phyloP scores from a whole-genome alignment of 2,113 vertebrate genomes.

The Brienomyrus brachyistius region DNA sequence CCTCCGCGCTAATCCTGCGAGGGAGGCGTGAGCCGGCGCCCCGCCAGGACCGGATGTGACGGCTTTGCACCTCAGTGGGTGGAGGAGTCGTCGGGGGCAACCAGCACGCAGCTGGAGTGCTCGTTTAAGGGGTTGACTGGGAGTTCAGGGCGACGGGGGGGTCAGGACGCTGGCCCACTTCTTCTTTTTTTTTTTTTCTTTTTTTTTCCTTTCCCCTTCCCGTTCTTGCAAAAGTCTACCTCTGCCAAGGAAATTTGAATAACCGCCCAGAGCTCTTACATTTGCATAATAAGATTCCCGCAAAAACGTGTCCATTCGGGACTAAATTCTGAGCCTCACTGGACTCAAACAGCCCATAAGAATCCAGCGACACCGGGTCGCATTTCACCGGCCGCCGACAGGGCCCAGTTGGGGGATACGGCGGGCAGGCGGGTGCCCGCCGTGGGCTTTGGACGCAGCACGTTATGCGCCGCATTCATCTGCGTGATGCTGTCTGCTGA shows the following conservation, averaged over 20 bases:
- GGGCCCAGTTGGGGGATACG: constrained; percentile 46
- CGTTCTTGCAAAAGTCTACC: neutral
- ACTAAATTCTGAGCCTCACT: constrained; percentile 62
- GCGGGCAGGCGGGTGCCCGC: constrained; percentile 58
- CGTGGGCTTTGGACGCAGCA: constrained; percentile 70
- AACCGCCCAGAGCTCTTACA: constrained; percentile 17
- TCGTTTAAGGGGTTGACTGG: neutral
- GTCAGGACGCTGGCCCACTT: neutral
- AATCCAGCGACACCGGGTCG: constrained; percentile 51
- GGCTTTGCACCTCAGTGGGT: neutral
- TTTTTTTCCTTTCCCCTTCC: neutral
- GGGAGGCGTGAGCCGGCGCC: neutral
- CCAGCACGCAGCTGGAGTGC: neutral
- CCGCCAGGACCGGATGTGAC: neutral
- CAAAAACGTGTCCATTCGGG: constrained; percentile 11
- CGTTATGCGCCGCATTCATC: constrained; percentile 76
- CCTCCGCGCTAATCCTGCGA: neutral
- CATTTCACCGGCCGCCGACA: constrained; percentile 73
- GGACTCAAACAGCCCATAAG: constrained; percentile 66
- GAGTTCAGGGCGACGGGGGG: neutral
- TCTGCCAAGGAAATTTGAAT: constrained; percentile 22
- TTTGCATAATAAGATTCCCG: constrained; percentile 25
- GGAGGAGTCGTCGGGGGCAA: neutral
- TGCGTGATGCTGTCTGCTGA: constrained; percentile 78
- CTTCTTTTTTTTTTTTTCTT: neutral